Base-by-base conservation (phyloP, 1,140 invertebrate species). In the Ectropis grisescens region DNA sequence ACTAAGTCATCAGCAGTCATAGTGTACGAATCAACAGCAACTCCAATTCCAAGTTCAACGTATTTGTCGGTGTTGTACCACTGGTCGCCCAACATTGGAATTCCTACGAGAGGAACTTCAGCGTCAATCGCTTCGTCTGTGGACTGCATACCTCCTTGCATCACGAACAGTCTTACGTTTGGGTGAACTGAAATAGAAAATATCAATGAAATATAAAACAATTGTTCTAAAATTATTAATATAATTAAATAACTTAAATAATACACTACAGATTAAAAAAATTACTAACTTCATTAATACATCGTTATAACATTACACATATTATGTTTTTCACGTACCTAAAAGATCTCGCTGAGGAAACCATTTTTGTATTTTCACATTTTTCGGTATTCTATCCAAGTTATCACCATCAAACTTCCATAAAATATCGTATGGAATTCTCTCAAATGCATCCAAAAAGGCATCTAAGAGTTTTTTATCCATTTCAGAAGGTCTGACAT, bases 381-480 rank as follows among this genome's bases (percentile, higher is more conserved):
- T n/a, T n/a, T n/a, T n/a, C n/a, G n/a, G n/a, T n/a, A n/a, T n/a
- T n/a, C n/a, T n/a, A n/a, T n/a, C n/a, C n/a, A n/a, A n/a, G n/a
- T n/a, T n/a, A n/a, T n/a, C n/a, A n/a, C n/a, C n/a, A n/a, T n/a
- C n/a, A n/a, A n/a, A n/a, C n/a, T n/a, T n/a, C n/a, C n/a, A n/a
- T n/a, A n/a, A n/a, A n/a, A n/a, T n/a, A n/a, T n/a, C n/a, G n/a
- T n/a, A n/a, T n/a, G 75, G 76, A n/a, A 82, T 27, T 8, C 51
- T 49, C 6, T 38, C 31, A 31, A 83, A 81, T 79, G 59, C 31
- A 65, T 55, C 2, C 42, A 50, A 2, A 12, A 54, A 43, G n/a
- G n/a, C n/a, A n/a, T n/a, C n/a, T n/a, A n/a, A n/a, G n/a, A n/a
- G n/a, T n/a, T n/a, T n/a, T n/a, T n/a, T n/a, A n/a, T n/a, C n/a